Conservation (phyloP, 2,113 vertebrate genomes). For the Mesocricetus auratus region DNA sequence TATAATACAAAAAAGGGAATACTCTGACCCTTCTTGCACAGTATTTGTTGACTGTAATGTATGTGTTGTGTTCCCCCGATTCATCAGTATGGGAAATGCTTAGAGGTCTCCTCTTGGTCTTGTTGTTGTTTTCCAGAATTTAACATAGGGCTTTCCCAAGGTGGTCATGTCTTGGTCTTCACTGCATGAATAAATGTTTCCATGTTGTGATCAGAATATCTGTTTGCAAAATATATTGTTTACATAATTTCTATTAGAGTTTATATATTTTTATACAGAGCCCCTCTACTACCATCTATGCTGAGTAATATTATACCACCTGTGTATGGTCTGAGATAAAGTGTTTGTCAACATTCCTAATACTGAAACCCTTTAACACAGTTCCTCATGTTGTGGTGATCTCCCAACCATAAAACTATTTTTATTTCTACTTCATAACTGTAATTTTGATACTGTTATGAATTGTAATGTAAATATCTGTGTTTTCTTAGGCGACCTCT, state of each 20-base stretch:
- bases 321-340: not conserved
- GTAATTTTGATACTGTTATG: not conserved
- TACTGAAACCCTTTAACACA: not conserved
- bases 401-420: not conserved
- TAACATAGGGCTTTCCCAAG: not conserved
- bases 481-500: not conserved
- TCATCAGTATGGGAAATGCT: not conserved
- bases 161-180: not conserved
- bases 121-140: not conserved
- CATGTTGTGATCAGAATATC: not conserved
- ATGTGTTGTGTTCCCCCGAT: not conserved
- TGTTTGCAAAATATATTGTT: not conserved
- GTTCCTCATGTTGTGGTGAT: not conserved
- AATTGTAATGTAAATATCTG: not conserved
- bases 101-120: not conserved
- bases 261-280: not conserved
- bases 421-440: not conserved
- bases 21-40: not conserved
- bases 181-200: not conserved
- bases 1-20: not conserved
- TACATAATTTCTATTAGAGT: not conserved
- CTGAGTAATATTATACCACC: no score
- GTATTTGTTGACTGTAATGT: not conserved
- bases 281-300: not conserved
- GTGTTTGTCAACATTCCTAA: not conserved